These are phyloP conservation scores for Nymphalis urticae DNA, from an alignment of 2,888 invertebrate species.

Conservation along the genomic window DNA sequence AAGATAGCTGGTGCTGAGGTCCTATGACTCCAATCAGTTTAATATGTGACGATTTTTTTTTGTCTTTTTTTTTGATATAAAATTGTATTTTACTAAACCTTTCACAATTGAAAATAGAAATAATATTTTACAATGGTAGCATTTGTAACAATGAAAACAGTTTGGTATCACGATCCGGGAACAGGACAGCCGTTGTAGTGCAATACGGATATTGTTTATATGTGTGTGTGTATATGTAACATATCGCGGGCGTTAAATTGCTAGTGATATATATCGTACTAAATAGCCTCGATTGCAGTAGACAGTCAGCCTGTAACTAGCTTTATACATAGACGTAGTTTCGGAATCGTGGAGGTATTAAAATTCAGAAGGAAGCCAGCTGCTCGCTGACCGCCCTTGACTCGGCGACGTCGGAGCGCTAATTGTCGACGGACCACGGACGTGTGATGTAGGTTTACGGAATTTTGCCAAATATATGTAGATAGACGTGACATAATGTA, in stretches of 20 bases:
- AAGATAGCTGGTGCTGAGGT: too few species aligned
- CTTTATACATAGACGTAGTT: slow-evolving; percentile 50
- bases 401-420: slow-evolving; percentile 42
- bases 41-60: not conserved
- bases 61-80: too few species aligned
- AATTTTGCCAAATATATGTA: slow-evolving; percentile 14
- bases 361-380: slow-evolving; percentile 72
- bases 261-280: not conserved
- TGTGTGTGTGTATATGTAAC: too few species aligned
- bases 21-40: too few species aligned
- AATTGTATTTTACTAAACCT: too few species aligned
- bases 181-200: too few species aligned
- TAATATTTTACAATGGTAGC: too few species aligned
- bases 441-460: slow-evolving; percentile 13
- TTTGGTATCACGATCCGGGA: too few species aligned
- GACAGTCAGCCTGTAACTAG: slow-evolving; percentile 7
- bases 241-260: not conserved
- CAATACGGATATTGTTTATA: too few species aligned
- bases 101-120: too few species aligned
- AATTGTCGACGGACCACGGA: slow-evolving; percentile 21
- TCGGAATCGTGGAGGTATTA: slow-evolving; percentile 59
- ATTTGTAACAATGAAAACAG: too few species aligned
- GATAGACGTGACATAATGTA: not conserved
- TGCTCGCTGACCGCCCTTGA: slow-evolving; percentile 73
- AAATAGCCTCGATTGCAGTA: not conserved